These are phyloP conservation scores for Pristionchus entomophagus DNA, from an alignment of 2,888 invertebrate genomes.

Conservation along the genomic window DNA sequence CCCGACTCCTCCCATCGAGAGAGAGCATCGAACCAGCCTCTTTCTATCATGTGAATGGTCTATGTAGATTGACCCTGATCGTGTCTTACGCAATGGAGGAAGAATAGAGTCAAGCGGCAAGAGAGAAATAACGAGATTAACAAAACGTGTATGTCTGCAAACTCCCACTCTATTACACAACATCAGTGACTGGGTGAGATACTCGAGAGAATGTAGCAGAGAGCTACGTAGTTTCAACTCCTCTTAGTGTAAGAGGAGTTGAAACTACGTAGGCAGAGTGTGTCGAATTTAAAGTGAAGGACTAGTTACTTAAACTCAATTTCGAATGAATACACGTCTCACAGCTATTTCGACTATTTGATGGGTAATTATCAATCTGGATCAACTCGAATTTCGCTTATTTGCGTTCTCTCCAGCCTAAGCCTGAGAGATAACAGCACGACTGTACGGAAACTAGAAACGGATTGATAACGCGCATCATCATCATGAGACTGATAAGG, in stretches of 20 bases:
- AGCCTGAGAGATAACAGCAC: background rate
- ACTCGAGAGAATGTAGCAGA: background rate
- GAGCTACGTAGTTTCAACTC: too few species aligned
- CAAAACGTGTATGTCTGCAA: background rate
- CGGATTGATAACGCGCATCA: background rate
- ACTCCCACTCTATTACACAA: background rate
- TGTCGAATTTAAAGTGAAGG: too few species aligned
- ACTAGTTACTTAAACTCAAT: too few species aligned
- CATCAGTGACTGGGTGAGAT: background rate
- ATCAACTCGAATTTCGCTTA: too few species aligned
- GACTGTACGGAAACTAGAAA: background rate
- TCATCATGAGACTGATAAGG: background rate
- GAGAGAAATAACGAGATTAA: background rate
- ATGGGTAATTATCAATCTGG: too few species aligned
- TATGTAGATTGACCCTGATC: slow-evolving; percentile 20
- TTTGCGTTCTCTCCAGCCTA: too few species aligned
- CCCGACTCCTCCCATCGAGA: background rate
- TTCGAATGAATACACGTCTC: too few species aligned
- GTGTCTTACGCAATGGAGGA: background rate
- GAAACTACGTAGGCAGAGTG: background rate
- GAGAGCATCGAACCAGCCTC: background rate
- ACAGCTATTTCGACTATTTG: too few species aligned
- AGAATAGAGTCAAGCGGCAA: background rate
- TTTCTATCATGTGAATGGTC: background rate
- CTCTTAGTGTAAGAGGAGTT: too few species aligned